Percentiles rank a stretch among this genome's conserved stretches.
Evolutionary conservation across 2,797 vertebrate genomes (phyloP).

Genomic region (Falco naumanni): DNA sequence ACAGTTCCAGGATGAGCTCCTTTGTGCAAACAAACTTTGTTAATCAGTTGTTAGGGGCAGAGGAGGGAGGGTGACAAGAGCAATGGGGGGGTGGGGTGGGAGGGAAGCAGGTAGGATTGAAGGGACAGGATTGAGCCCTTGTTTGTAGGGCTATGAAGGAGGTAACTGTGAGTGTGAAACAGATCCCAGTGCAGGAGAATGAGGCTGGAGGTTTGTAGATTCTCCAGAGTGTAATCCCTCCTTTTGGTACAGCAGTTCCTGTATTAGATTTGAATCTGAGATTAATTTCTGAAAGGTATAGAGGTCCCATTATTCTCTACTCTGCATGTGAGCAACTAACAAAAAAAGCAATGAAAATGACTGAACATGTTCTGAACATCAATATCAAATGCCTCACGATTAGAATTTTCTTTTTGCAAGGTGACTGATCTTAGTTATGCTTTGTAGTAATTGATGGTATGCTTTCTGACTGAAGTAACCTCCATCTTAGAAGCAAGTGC

Average conservation of each 20-base stretch:
- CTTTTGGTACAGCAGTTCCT: neutral
- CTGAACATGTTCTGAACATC: neutral
- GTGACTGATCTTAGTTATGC: neutral
- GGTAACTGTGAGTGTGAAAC: neutral
- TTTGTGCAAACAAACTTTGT: neutral
- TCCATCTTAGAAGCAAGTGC: neutral
- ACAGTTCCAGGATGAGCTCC: neutral
- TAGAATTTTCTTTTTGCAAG: neutral
- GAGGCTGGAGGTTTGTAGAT: neutral
- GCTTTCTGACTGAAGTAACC: neutral
- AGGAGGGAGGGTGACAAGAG: neutral
- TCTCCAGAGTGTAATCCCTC: neutral
- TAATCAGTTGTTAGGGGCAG: neutral
- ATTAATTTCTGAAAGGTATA: neutral
- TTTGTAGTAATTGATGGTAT: neutral
- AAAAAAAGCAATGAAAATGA: neutral
- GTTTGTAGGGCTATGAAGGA: neutral
- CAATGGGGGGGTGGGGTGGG: fast-evolving
- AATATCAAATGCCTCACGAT: neutral
- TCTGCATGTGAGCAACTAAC: neutral
- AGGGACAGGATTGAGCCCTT: neutral
- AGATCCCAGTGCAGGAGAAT: neutral
- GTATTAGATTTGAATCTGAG: neutral
- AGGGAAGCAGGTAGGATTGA: neutral
- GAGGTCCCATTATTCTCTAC: neutral